Evolutionary conservation across 2,888 invertebrate genomes (phyloP).

Genomic region (Apamea sordens): DNA sequence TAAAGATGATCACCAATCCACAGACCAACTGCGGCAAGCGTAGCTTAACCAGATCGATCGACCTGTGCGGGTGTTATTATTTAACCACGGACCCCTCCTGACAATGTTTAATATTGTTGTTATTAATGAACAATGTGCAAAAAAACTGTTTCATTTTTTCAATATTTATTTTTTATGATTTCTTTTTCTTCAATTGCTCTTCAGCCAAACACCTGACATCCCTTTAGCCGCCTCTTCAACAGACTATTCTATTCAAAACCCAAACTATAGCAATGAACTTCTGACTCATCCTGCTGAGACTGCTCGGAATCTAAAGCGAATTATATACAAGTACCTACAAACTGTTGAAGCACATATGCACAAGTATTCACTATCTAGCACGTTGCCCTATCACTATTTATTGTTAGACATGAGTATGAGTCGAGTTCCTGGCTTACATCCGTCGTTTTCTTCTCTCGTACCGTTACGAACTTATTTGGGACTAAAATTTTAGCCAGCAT

Average conservation of each 20-base stretch:
- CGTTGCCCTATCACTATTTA: constrained; percentile 38
- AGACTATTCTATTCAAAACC: constrained; percentile 3
- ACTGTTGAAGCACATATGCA: constrained; percentile 21
- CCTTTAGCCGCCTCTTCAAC: background rate
- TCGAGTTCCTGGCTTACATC: constrained; percentile 13
- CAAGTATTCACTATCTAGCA: constrained; percentile 24
- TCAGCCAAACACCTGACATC: constrained; percentile 3
- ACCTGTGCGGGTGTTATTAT: no score
- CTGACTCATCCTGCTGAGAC: constrained; percentile 37
- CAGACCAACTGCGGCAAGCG: no score
- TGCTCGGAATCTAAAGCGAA: constrained; percentile 14
- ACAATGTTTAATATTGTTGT: background rate
- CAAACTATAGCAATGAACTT: background rate
- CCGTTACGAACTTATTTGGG: background rate
- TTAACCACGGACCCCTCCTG: no score
- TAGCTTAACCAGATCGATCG: no score
- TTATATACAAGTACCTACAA: constrained; percentile 19
- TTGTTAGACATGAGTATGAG: constrained; percentile 10
- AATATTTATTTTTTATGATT: background rate
- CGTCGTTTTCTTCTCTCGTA: background rate
- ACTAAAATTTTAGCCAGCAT: background rate
- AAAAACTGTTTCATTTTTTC: background rate
- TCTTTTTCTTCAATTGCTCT: background rate
- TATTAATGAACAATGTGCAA: background rate
- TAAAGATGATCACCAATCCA: no score